Base-by-base conservation (phyloP, 2,888 invertebrate genomes). In the Mythimna vitellina region DNA sequence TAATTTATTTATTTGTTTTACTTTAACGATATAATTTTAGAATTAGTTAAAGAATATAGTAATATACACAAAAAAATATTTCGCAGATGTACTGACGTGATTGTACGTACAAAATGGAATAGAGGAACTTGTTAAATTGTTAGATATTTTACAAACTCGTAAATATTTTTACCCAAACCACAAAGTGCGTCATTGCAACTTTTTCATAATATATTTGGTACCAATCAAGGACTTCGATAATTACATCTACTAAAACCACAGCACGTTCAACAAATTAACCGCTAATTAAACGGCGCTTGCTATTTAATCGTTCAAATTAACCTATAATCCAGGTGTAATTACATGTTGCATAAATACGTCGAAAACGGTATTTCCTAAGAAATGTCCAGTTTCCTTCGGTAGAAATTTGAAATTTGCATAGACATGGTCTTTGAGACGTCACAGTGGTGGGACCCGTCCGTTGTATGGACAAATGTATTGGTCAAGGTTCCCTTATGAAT, bases 401-500 rank as follows among this genome's bases (percentile, higher is more conserved):
- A 89, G 90, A 91, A 89, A 90, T 90, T 90, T 83, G 81, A 87
- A 89, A 90, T 91, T 91, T 86, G 82, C 89, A 91, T 92, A 91
- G 83, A 86, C 88, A 89, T 85, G 87, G 74, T 76, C 75, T 80
- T 82, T 10, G 69, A 73, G 65, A 82, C 77, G 84, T 87, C 87
- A 88, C 86, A 80, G 86, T 80, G 82, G 80, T 80, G 84, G 78
- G 65, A 73, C 65, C 65, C 68, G 78, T 68, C 62, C 63, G 74
- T 67, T 76, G 80, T 73, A 76, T 83, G 85, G 87, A 91, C 88
- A 86, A 87, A 88, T 91, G 88, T 91, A 90, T 89, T 92, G 92
- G 91, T 91, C 92, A 93, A 92, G 93, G 92, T 89, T 89, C 73
- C 80, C 57, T 84, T 78, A 91, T 93, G 90, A 92, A 93, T 93